Percentiles rank a stretch among this genome's conserved stretches.
Conservation (phyloP, 2,888 invertebrate genomes). For the Iselma pallidipennis region DNA sequence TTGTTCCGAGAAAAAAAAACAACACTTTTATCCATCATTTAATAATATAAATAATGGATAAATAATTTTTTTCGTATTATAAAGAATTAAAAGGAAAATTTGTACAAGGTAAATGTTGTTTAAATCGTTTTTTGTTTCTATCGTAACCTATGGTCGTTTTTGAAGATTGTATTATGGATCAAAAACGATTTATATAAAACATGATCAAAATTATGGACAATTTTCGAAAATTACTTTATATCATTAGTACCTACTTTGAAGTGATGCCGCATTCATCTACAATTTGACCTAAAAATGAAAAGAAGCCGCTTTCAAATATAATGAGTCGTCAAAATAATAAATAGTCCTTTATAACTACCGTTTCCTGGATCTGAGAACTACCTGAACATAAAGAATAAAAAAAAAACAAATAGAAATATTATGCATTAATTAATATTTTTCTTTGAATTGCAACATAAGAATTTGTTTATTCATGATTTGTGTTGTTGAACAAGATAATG, state of each 20-base stretch:
- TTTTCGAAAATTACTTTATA: not conserved
- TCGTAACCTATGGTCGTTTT: not conserved
- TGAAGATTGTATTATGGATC: not conserved
- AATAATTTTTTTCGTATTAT: too few species aligned
- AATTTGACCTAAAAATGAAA: not conserved
- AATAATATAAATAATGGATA: not conserved
- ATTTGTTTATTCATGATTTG: not conserved
- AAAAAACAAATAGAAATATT: too few species aligned
- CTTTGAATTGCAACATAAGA: not conserved
- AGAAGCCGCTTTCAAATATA: not conserved
- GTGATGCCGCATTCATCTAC: not conserved
- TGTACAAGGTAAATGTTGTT: too few species aligned
- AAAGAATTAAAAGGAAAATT: too few species aligned
- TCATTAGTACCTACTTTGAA: not conserved
- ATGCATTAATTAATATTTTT: not conserved
- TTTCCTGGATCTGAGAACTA: not conserved
- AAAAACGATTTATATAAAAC: not conserved
- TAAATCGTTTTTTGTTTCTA: too few species aligned
- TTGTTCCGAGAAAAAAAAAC: not conserved
- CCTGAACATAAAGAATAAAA: not conserved
- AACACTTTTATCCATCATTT: not conserved
- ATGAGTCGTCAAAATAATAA: not conserved
- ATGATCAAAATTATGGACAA: not conserved
- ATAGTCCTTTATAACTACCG: not conserved
- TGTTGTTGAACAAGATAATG: constrained; percentile 3